Conservation (phyloP, 2,113 vertebrate genomes). For the Lagopus muta region DNA sequence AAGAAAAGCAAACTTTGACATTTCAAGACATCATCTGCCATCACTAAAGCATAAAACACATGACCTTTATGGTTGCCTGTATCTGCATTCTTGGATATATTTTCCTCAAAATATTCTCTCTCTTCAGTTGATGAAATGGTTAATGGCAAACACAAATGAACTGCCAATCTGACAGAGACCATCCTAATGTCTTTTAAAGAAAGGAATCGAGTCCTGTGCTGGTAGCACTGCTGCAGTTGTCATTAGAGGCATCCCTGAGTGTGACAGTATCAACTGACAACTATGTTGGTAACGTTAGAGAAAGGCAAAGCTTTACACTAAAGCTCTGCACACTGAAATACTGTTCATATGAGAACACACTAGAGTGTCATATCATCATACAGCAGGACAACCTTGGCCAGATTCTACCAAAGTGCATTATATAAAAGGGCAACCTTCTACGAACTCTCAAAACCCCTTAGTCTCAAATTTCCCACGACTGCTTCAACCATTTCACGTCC, state of each 20-base stretch:
- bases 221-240: background rate
- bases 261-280: fast-evolving
- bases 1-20: background rate
- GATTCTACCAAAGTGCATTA: background rate
- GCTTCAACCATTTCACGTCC: background rate
- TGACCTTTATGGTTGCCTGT: background rate
- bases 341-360: background rate
- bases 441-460: background rate
- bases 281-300: background rate
- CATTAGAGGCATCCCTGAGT: background rate
- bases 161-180: background rate
- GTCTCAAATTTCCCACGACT: background rate
- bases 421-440: background rate
- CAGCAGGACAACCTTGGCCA: background rate
- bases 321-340: background rate
- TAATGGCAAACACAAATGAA: background rate
- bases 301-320: background rate
- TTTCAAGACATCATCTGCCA: conserved; percentile 3
- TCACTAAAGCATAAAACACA: background rate
- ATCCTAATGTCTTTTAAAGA: background rate
- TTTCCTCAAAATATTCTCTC: background rate
- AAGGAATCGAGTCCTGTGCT: background rate
- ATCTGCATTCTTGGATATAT: background rate
- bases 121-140: background rate
- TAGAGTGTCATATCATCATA: background rate